Conservation (phyloP, 2,113 vertebrate species). For the Zosterops lateralis region DNA sequence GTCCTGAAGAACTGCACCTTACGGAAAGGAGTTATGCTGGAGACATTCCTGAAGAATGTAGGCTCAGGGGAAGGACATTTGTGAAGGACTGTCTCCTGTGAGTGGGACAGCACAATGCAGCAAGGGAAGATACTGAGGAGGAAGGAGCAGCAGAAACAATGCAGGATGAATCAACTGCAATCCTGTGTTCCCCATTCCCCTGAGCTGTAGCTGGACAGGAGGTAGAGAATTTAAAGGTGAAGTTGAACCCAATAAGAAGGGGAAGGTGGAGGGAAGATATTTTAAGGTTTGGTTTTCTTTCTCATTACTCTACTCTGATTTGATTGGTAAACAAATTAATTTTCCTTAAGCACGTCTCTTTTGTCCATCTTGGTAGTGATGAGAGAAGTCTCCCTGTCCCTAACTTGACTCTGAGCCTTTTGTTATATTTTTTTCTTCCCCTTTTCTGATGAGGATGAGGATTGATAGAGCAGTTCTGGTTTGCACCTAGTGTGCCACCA, state of each 20-base stretch:
- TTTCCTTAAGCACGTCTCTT: neutral
- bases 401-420: fast-evolving
- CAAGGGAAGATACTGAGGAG: neutral
- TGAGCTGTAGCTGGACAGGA: neutral
- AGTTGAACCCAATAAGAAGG: neutral
- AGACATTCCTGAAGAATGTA: neutral
- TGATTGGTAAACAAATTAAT: neutral
- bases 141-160: neutral
- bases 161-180: neutral
- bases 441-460: neutral
- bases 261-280: neutral
- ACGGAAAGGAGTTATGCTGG: neutral
- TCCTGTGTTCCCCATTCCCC: fast-evolving
- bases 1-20: neutral
- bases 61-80: neutral
- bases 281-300: neutral
- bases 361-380: neutral
- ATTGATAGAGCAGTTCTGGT: neutral
- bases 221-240: neutral
- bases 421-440: neutral
- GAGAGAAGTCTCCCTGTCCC: neutral
- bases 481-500: neutral
- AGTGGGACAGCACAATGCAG: neutral
- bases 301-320: neutral
- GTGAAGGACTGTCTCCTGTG: neutral